phyloP scores from a whole-genome alignment of 2,888 invertebrate genomes.

The Amorpha juglandis region DNA sequence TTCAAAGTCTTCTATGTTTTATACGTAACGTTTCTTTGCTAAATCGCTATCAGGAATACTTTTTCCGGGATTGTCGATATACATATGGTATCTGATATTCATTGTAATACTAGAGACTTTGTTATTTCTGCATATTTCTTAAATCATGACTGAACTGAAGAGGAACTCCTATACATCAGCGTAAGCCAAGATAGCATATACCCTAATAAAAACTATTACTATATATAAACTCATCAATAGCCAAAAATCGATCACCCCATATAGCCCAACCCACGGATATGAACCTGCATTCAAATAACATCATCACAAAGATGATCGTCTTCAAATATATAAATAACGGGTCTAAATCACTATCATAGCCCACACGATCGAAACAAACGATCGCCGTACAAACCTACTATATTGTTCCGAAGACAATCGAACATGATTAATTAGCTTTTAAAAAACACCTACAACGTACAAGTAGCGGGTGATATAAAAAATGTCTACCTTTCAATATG shows the following conservation, averaged over 20 bases:
- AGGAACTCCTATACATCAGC: too few relatives aligned
- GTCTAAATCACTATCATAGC: slow-evolving; percentile 16
- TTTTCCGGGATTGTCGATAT: too few relatives aligned
- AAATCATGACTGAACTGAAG: too few relatives aligned
- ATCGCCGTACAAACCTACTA: neutral
- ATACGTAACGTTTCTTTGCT: too few relatives aligned
- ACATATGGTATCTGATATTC: too few relatives aligned
- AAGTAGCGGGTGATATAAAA: slow-evolving; percentile 61
- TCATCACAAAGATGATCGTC: neutral
- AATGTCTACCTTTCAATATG: slow-evolving; percentile 65
- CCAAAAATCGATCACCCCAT: neutral
- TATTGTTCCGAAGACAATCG: slow-evolving; percentile 38
- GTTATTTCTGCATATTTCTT: too few relatives aligned
- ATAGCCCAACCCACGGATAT: neutral
- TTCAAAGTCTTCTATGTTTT: too few relatives aligned
- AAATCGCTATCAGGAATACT: too few relatives aligned
- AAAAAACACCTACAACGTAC: slow-evolving; percentile 56
- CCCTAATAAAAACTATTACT: neutral
- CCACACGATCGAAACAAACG: slow-evolving; percentile 19
- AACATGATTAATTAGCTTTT: slow-evolving; percentile 61
- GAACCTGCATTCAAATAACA: slow-evolving; percentile 7
- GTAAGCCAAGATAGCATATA: too few relatives aligned
- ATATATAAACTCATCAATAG: neutral
- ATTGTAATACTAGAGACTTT: too few relatives aligned
- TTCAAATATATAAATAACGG: slow-evolving; percentile 12